Base-by-base conservation (phyloP, 1,140 invertebrate genomes). In the Lutraria rhynchaena region DNA sequence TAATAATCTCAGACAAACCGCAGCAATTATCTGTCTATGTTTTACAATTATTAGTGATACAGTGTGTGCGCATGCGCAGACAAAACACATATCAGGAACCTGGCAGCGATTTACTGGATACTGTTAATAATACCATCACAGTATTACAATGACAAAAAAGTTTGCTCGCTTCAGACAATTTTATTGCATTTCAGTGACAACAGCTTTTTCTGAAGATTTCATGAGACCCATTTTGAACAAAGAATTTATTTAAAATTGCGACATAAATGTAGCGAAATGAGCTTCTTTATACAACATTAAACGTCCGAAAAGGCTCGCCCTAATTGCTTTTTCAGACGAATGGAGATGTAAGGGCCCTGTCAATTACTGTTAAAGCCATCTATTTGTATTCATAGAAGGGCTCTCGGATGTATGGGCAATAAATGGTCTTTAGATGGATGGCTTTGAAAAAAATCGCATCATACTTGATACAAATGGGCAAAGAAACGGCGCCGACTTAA, bases 321-420 rank as follows among this genome's bases (percentile, higher is more conserved):
- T 71, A 71, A 71, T 71, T 71, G 69, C 49, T 57, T 71, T 71
- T 71, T 71, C 69, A 71, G 44, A 35, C 31, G 24, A 71, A 29
- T 71, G 22, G 69, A 29, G 29, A 19, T 71, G 60, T 71, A 22
- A 37, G 49, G 27, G 46, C 49, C 44, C 33, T 53, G 69, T 71
- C 49, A 71, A 71, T 53, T 41, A 57, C 17, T 22, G 29, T 55
- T 41, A 33, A 57, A 41, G 69, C 69, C 51, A 71, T 71, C 49
- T 71, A 71, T 71, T 71, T 57, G 24, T 53, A 57, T 71, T 71
- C 69, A 57, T 71, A 22, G 44, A 53, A 22, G 49, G 17, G 33
- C 49, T 37, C 22, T 55, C 57, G 5, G 4, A 71, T 29, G 27
- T 41, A 71, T 55, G 53, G 24, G 29, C 33, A 37, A 57, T 71